Evolutionary conservation across 2,113 vertebrate genomes (phyloP).

Genomic region (Orthonyx spaldingii): DNA sequence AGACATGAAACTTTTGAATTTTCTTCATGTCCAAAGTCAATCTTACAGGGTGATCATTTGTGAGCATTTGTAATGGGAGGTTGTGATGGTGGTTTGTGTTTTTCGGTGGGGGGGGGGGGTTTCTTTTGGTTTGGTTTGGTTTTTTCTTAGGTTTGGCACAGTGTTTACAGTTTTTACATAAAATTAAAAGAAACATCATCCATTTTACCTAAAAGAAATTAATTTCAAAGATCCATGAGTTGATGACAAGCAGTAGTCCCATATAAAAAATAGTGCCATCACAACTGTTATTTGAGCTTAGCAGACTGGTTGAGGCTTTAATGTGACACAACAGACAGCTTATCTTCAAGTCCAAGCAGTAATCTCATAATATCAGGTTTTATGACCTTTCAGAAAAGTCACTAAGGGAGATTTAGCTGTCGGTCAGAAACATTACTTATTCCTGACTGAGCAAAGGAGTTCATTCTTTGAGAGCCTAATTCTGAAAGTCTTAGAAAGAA

Average conservation of each 20-base stretch:
- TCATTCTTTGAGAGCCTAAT: not conserved
- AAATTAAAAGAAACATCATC: not conserved
- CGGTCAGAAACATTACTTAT: not conserved
- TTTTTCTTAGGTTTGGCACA: not conserved
- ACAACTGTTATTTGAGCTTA: not conserved
- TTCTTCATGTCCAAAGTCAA: not conserved
- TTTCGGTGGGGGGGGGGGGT: not conserved
- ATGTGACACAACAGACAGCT: not conserved
- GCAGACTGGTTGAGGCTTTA: not conserved
- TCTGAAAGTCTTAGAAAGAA: not conserved
- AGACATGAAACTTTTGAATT: not conserved
- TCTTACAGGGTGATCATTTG: not conserved
- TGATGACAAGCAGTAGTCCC: not conserved
- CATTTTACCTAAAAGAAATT: not conserved
- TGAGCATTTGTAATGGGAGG: not conserved
- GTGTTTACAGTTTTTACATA: not conserved
- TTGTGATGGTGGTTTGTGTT: not conserved
- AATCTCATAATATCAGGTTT: not conserved
- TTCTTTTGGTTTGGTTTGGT: rapidly evolving
- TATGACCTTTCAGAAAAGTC: not conserved
- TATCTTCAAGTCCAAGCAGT: not conserved
- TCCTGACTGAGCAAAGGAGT: not conserved
- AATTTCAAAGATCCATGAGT: not conserved
- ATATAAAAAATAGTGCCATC: not conserved
- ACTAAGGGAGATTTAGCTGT: not conserved